These are phyloP conservation scores for Gallinago paraguaiae DNA, from an alignment of 2,113 vertebrate genomes.

Conservation along the genomic window DNA sequence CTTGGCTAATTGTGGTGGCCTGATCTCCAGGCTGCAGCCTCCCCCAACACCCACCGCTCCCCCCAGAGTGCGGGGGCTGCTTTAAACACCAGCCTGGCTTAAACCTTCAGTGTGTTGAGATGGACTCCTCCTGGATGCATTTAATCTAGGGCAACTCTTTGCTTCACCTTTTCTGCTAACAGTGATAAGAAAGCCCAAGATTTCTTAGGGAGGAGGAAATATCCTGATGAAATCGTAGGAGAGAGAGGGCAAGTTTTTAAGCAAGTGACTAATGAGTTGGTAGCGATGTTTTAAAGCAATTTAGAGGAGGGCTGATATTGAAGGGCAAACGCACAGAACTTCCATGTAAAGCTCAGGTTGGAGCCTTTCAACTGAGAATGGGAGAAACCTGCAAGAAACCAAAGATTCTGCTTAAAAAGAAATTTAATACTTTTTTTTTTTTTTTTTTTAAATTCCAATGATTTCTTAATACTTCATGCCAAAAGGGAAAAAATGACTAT, in stretches of 20 bases:
- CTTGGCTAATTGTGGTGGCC: not conserved
- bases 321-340: not conserved
- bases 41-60: not conserved
- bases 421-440: not conserved
- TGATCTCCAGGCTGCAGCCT: not conserved
- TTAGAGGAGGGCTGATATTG: not conserved
- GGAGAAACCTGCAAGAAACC: not conserved
- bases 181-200: not conserved
- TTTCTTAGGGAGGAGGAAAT: not conserved
- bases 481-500: not conserved
- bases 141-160: not conserved
- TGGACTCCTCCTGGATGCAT: not conserved
- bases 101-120: not conserved
- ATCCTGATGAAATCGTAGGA: not conserved
- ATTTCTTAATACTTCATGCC: not conserved
- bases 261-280: not conserved
- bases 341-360: not conserved
- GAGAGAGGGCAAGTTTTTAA: not conserved
- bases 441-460: not conserved
- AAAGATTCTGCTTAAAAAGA: not conserved
- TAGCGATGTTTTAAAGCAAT: not conserved
- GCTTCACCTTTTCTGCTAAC: not conserved
- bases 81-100: not conserved
- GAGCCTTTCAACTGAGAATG: not conserved
- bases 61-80: accelerated